Evolutionary conservation across 2,888 invertebrate genomes (phyloP).

Genomic region (Sesamia inferens): DNA sequence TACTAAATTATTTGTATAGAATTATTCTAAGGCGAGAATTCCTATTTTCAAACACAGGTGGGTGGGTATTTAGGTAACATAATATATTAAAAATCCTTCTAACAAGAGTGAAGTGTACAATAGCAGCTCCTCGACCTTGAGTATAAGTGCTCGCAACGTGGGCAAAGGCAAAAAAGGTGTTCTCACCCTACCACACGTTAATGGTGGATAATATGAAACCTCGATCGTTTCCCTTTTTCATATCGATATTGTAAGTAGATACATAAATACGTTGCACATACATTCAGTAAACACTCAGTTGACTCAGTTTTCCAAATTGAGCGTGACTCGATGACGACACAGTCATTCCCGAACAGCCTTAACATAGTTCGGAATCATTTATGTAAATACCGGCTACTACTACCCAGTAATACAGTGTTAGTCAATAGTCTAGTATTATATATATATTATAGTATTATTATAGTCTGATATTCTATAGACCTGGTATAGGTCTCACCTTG

Average conservation of each 20-base stretch:
- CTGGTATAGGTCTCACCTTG: neutral
- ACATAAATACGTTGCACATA: slow-evolving; percentile 45
- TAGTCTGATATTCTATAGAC: slow-evolving; percentile 10
- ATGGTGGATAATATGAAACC: slow-evolving; percentile 32
- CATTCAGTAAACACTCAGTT: slow-evolving; percentile 25
- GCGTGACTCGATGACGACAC: slow-evolving; percentile 19
- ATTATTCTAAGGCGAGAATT: slow-evolving; percentile 26
- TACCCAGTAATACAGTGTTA: slow-evolving; percentile 1
- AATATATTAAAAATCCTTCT: slow-evolving; percentile 25
- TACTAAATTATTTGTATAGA: slow-evolving; percentile 26
- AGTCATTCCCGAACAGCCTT: slow-evolving; percentile 30
- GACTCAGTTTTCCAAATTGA: slow-evolving; percentile 34
- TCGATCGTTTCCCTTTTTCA: slow-evolving; percentile 19
- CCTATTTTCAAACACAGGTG: slow-evolving; percentile 8
- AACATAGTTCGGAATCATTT: slow-evolving; percentile 46
- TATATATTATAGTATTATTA: too few relatives aligned
- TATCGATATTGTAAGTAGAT: slow-evolving; percentile 13
- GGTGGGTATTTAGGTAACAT: slow-evolving; percentile 17
- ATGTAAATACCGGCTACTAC: slow-evolving; percentile 20
- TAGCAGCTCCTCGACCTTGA: slow-evolving; percentile 29
- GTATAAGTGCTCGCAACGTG: slow-evolving; percentile 24
- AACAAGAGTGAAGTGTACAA: slow-evolving; percentile 26
- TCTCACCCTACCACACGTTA: slow-evolving; percentile 21
- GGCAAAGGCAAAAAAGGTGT: slow-evolving; percentile 25
- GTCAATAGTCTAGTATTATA: too few relatives aligned